A percentile compares a stretch with the other conserved stretches of the same genome.
Conservation (phyloP, 2,797 vertebrate genomes). For the Molossus molossus region DNA sequence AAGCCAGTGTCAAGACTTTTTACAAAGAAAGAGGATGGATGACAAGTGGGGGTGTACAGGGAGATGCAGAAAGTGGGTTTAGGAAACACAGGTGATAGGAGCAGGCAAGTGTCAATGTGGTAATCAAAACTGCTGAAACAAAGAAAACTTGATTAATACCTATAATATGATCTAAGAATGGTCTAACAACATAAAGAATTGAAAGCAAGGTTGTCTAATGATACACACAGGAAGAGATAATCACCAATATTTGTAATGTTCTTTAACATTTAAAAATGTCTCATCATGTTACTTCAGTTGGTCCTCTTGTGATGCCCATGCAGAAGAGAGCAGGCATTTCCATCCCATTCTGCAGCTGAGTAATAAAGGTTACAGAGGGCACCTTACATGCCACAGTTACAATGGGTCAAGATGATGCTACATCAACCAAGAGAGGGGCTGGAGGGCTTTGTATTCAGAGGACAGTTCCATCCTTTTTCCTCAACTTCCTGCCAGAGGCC, state of each 20-base stretch:
- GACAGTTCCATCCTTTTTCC: neutral
- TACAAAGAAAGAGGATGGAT: conserved; percentile 30
- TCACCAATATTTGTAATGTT: conserved; percentile 20
- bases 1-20: conserved; percentile 7
- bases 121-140: conserved; percentile 43
- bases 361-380: conserved; percentile 33
- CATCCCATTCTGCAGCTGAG: neutral
- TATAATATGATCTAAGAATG: conserved; percentile 55
- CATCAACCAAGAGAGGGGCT: neutral
- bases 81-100: conserved; percentile 38
- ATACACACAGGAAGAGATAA: neutral
- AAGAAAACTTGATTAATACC: conserved; percentile 54
- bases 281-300: conserved; percentile 45
- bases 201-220: conserved; percentile 49
- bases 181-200: neutral
- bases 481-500: neutral
- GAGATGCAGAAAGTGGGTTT: conserved; percentile 42
- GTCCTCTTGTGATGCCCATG: neutral
- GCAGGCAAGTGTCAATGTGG: neutral
- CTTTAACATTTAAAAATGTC: conserved; percentile 58
- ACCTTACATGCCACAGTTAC: neutral
- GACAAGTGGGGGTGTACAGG: conserved; percentile 20
- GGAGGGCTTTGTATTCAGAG: conserved; percentile 11
- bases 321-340: conserved; percentile 34
- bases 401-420: neutral